Percentiles rank a stretch among this genome's conserved stretches.
Evolutionary conservation across 2,888 invertebrate species (phyloP).

Genomic region (Euplexia lucipara): DNA sequence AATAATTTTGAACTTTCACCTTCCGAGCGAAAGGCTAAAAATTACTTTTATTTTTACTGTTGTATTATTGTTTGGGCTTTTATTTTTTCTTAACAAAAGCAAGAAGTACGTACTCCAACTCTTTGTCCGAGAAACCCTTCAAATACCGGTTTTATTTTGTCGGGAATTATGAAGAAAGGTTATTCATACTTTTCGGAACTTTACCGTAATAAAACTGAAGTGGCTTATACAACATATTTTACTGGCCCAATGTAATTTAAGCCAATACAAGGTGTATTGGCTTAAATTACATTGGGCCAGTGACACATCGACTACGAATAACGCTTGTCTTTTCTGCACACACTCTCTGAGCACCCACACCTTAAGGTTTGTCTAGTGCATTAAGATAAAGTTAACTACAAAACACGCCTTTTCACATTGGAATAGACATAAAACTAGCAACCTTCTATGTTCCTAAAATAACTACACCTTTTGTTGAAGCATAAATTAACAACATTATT

Average conservation of each 20-base stretch:
- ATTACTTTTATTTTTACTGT: constrained; percentile 28
- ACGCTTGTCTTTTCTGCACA: too few relatives aligned
- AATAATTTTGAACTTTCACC: constrained; percentile 56
- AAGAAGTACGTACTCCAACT: constrained; percentile 35
- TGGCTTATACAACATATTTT: neutral
- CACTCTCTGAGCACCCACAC: too few relatives aligned
- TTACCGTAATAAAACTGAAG: neutral
- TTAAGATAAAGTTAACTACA: too few relatives aligned
- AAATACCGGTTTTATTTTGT: constrained; percentile 25
- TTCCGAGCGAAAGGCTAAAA: constrained; percentile 24
- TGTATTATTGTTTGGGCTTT: constrained; percentile 38
- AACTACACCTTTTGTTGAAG: too few relatives aligned
- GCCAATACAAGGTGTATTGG: too few relatives aligned
- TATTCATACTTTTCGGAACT: constrained; percentile 10
- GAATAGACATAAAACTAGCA: too few relatives aligned
- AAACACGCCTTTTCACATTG: too few relatives aligned
- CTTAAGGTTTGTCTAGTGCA: too few relatives aligned
- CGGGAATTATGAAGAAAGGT: constrained; percentile 2
- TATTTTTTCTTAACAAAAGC: constrained; percentile 35
- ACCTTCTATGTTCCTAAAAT: too few relatives aligned
- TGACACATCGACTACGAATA: too few relatives aligned
- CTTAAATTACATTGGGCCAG: too few relatives aligned
- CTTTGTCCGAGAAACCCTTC: constrained; percentile 22
- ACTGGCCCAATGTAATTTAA: neutral
- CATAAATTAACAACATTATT: too few relatives aligned